phyloP scores from a whole-genome alignment of 2,797 vertebrate species.

The Lindbergichthys nudifrons region DNA sequence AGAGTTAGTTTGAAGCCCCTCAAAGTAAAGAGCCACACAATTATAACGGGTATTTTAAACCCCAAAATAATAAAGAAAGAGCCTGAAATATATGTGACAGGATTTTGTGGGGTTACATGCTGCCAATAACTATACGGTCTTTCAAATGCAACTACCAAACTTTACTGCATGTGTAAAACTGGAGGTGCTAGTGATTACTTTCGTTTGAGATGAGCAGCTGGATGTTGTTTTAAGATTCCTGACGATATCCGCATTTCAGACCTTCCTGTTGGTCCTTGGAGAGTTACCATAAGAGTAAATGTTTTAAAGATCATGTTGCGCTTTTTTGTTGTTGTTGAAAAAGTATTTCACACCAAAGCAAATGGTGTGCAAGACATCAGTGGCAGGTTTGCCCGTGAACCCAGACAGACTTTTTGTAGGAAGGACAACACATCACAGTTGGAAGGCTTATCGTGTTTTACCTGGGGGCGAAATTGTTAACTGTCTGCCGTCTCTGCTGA shows the following conservation, averaged over 20 bases:
- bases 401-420: slow-evolving; percentile 40
- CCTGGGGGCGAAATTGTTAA: slow-evolving; percentile 36
- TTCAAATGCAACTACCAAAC: slow-evolving; percentile 38
- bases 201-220: slow-evolving; percentile 66
- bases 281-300: slow-evolving; percentile 44
- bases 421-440: slow-evolving; percentile 31
- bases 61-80: slow-evolving; percentile 27
- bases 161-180: slow-evolving; percentile 34
- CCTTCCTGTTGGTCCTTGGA: slow-evolving; percentile 37
- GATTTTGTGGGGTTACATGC: slow-evolving; percentile 8
- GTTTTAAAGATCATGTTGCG: slow-evolving; percentile 46
- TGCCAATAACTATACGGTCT: slow-evolving; percentile 27
- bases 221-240: slow-evolving; percentile 48
- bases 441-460: slow-evolving; percentile 21
- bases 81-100: slow-evolving; percentile 23
- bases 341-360: neutral
- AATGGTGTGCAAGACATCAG: slow-evolving; percentile 33
- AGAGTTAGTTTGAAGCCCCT: slow-evolving; percentile 35
- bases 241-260: slow-evolving; percentile 38
- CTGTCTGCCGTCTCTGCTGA: slow-evolving; percentile 28
- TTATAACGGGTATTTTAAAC: slow-evolving; percentile 38
- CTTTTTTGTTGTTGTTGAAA: neutral
- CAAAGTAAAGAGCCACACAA: slow-evolving; percentile 18
- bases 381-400: slow-evolving; percentile 33
- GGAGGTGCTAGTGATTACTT: slow-evolving; percentile 53